Conservation (phyloP, 2,797 vertebrate genomes). For the Hephaestus fuliginosus region DNA sequence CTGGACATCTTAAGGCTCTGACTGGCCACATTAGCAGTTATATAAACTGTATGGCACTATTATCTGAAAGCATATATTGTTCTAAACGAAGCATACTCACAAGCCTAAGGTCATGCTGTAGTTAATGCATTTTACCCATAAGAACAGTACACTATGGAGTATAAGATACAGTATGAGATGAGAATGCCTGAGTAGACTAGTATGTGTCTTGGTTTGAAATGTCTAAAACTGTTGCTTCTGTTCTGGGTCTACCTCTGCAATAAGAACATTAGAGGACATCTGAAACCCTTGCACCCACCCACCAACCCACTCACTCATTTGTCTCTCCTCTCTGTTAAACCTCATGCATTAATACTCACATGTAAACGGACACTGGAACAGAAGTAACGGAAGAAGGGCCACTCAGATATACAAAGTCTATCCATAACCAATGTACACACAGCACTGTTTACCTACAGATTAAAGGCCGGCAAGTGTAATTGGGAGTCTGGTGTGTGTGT, state of each 20-base stretch:
- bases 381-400: constrained; percentile 18
- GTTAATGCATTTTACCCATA: background rate
- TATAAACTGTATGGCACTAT: background rate
- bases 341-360: constrained; percentile 37
- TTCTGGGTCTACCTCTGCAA: background rate
- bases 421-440: constrained; percentile 43
- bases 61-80: background rate
- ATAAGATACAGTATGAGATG: background rate
- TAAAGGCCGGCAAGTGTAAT: constrained; percentile 31
- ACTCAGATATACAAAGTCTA: constrained; percentile 40
- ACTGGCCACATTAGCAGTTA: constrained; percentile 9
- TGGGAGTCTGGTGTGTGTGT: constrained; percentile 1
- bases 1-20: background rate
- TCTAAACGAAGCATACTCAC: background rate
- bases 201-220: background rate
- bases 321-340: constrained; percentile 26
- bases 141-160: constrained; percentile 10
- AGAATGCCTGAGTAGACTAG: background rate
- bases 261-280: background rate
- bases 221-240: constrained; percentile 18
- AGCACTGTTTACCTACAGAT: constrained; percentile 58
- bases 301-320: constrained; percentile 4
- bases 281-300: constrained; percentile 1
- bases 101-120: background rate
- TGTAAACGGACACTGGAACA: constrained; percentile 53